Percentiles rank a stretch among this genome's conserved stretches.
Conservation (phyloP, 1,140 invertebrate genomes). For the Caenorhabditis latens region DNA sequence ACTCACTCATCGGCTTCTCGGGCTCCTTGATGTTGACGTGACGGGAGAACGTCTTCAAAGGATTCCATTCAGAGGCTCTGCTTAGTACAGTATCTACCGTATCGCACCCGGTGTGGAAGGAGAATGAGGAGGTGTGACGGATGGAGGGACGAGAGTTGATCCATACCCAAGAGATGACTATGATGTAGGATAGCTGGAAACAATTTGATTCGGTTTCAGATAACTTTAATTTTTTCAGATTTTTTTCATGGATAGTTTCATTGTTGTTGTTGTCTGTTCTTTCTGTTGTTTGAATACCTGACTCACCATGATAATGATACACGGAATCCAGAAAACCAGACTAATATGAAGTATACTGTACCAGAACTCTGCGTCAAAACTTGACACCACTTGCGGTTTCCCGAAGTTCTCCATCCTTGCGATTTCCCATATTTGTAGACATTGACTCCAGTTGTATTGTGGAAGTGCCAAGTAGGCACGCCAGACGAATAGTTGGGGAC, state of each 20-base stretch:
- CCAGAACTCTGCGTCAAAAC: conserved; percentile 69
- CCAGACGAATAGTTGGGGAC: conserved; percentile 74
- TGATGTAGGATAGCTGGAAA: conserved; percentile 74
- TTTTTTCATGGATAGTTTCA: not conserved
- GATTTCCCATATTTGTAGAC: conserved; percentile 77
- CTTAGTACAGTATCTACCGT: conserved; percentile 70
- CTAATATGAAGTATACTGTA: conserved; percentile 74
- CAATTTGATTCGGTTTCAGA: too few species aligned
- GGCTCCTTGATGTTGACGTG: conserved; percentile 47
- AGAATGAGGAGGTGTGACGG: conserved; percentile 55
- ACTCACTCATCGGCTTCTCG: conserved; percentile 45
- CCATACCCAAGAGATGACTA: conserved; percentile 75
- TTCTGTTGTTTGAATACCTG: too few species aligned
- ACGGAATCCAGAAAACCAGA: conserved; percentile 76
- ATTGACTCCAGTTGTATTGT: conserved; percentile 74
- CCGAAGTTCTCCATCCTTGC: conserved; percentile 68
- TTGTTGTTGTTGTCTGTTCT: not conserved
- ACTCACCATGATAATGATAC: conserved; percentile 71
- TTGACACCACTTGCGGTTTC: conserved; percentile 57
- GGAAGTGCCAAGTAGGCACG: conserved; percentile 72
- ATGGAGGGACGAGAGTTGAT: conserved; percentile 73
- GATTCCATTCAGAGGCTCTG: conserved; percentile 56
- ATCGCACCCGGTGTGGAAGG: conserved; percentile 65
- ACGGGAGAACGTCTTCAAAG: conserved; percentile 55
- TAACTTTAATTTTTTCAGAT: too few species aligned